Evolutionary conservation across 2,888 invertebrate genomes (phyloP).

Genomic region (Lasioglossum villosulum): DNA sequence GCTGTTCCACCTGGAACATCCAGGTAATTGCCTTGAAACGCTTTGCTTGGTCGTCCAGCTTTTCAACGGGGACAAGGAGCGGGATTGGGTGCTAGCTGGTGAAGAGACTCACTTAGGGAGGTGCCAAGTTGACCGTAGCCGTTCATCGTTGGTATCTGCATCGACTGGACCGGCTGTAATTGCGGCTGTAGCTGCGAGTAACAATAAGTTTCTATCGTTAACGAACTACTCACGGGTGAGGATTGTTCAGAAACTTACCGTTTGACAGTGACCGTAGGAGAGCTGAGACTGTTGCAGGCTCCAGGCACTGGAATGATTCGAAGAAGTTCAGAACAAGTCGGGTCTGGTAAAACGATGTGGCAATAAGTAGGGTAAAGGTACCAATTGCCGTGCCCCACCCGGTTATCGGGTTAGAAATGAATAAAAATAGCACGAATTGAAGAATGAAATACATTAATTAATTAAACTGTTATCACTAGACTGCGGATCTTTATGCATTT

Average conservation of each 20-base stretch:
- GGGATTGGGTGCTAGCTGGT: conserved; percentile 6
- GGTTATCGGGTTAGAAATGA: no score
- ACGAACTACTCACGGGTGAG: neutral
- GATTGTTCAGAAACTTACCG: conserved; percentile 52
- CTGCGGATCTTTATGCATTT: no score
- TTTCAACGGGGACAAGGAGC: conserved; percentile 23
- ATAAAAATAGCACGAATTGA: no score
- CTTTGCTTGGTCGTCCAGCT: conserved; percentile 74
- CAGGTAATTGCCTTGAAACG: conserved; percentile 83
- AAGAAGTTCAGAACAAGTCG: neutral
- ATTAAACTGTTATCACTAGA: no score
- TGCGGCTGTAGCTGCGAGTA: conserved; percentile 80
- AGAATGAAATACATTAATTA: no score
- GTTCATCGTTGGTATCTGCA: conserved; percentile 85
- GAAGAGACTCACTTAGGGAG: conserved; percentile 82
- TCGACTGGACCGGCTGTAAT: conserved; percentile 83
- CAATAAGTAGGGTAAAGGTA: neutral
- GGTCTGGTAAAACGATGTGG: neutral
- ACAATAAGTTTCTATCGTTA: neutral
- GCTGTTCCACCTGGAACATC: conserved; percentile 82
- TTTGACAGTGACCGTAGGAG: conserved; percentile 83
- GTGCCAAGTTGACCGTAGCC: conserved; percentile 83
- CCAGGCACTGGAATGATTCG: conserved; percentile 80
- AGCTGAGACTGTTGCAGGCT: conserved; percentile 82
- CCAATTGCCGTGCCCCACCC: no score